These are phyloP conservation scores for Latrodectus geometricus DNA, from an alignment of 1,140 invertebrate genomes.

Conservation along the genomic window DNA sequence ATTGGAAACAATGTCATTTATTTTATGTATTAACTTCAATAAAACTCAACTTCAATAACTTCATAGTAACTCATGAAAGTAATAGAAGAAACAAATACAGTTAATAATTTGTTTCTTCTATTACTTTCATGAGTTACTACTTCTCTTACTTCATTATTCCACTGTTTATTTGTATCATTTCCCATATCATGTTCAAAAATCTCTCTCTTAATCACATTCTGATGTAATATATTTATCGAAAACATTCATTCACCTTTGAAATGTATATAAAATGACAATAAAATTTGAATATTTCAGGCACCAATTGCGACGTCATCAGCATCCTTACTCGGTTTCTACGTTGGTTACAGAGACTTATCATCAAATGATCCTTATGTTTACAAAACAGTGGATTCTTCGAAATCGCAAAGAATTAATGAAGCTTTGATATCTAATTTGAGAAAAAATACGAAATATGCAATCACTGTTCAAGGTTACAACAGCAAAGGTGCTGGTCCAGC, in stretches of 20 bases:
- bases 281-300: conserved; percentile 64
- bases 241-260: background rate
- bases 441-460: conserved; percentile 69
- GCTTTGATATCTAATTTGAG: conserved; percentile 64
- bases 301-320: conserved; percentile 67
- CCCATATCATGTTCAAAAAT: too few relatives aligned
- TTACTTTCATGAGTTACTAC: too few relatives aligned
- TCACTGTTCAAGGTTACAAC: conserved; percentile 70
- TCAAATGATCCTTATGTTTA: conserved; percentile 69
- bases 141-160: too few relatives aligned
- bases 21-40: too few relatives aligned
- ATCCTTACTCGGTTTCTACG: conserved; percentile 69
- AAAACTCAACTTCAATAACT: too few relatives aligned
- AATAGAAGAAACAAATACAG: too few relatives aligned
- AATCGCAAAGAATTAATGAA: conserved; percentile 33
- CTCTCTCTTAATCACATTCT: too few relatives aligned
- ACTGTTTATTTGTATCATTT: too few relatives aligned
- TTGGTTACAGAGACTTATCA: conserved; percentile 69
- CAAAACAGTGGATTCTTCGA: conserved; percentile 64
- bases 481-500: conserved; percentile 68
- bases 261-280: background rate
- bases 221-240: too few relatives aligned
- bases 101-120: too few relatives aligned
- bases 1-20: too few relatives aligned
- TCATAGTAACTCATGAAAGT: too few relatives aligned